phyloP scores from a whole-genome alignment of 2,888 invertebrate genomes.

The Acleris emargana region DNA sequence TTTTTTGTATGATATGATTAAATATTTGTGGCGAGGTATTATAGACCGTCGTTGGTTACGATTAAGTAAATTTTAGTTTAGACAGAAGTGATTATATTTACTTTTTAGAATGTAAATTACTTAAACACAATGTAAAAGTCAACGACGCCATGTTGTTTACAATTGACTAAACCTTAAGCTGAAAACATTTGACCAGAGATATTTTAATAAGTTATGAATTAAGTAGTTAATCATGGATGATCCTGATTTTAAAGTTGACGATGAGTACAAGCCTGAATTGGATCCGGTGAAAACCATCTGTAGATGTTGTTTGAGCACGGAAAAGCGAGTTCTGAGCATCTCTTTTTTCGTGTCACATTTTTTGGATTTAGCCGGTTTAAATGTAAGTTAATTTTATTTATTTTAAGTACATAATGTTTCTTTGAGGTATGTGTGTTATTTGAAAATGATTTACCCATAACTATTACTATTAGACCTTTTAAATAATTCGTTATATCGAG shows the following conservation, averaged over 20 bases:
- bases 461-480: too few relatives aligned
- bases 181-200: not conserved
- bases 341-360: slow-evolving; percentile 48
- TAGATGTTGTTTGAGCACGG: slow-evolving; percentile 65
- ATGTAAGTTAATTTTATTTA: slow-evolving; percentile 53
- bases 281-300: slow-evolving; percentile 51
- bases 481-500: too few relatives aligned
- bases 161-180: not conserved
- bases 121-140: slow-evolving; percentile 16
- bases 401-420: not conserved
- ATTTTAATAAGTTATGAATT: not conserved
- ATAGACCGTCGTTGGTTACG: too few relatives aligned
- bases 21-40: too few relatives aligned
- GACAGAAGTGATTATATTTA: not conserved
- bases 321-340: slow-evolving; percentile 53
- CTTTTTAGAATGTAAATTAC: not conserved
- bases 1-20: too few relatives aligned
- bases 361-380: slow-evolving; percentile 60
- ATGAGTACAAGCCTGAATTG: slow-evolving; percentile 30
- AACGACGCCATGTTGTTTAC: slow-evolving; percentile 35
- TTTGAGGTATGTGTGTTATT: too few relatives aligned
- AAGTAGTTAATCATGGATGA: slow-evolving; percentile 18
- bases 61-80: too few relatives aligned
- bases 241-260: not conserved
- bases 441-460: too few relatives aligned